Percentiles rank a stretch among this genome's conserved stretches.
These are phyloP conservation scores for Cardiocondyla obscurior DNA, from an alignment of 1,140 invertebrate genomes.

Conservation along the genomic window DNA sequence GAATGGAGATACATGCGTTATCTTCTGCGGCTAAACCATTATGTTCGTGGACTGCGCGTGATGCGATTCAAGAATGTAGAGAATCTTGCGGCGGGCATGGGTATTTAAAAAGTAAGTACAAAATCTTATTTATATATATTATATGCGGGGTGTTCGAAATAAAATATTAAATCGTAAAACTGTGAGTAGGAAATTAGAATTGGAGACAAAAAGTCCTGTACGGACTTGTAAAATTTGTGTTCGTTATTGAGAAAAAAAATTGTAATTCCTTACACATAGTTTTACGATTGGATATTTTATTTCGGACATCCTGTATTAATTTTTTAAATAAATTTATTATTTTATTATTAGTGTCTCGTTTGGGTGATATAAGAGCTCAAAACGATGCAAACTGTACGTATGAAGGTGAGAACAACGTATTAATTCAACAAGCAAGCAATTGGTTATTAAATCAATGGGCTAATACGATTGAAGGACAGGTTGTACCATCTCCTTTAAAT, in stretches of 20 bases:
- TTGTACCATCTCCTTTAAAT: conserved; percentile 85
- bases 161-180: too few relatives aligned
- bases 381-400: conserved; percentile 97
- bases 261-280: too few relatives aligned
- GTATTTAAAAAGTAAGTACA: conserved; percentile 87
- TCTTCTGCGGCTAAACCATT: conserved; percentile 95
- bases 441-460: conserved; percentile 90
- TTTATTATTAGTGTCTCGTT: conserved; percentile 86
- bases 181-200: too few relatives aligned
- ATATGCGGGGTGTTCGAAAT: too few relatives aligned
- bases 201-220: too few relatives aligned
- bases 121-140: neutral
- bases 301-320: too few relatives aligned
- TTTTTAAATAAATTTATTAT: too few relatives aligned
- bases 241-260: too few relatives aligned
- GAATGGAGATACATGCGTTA: conserved; percentile 94
- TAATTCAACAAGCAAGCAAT: conserved; percentile 97
- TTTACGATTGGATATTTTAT: too few relatives aligned
- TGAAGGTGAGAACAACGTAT: conserved; percentile 98
- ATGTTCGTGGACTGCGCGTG: conserved; percentile 92
- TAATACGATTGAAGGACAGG: conserved; percentile 80
- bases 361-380: conserved; percentile 93
- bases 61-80: conserved; percentile 95
- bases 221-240: too few relatives aligned
- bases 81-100: conserved; percentile 95